Conservation (phyloP, 2,888 invertebrate species). For the Iphiclides podalirius region DNA sequence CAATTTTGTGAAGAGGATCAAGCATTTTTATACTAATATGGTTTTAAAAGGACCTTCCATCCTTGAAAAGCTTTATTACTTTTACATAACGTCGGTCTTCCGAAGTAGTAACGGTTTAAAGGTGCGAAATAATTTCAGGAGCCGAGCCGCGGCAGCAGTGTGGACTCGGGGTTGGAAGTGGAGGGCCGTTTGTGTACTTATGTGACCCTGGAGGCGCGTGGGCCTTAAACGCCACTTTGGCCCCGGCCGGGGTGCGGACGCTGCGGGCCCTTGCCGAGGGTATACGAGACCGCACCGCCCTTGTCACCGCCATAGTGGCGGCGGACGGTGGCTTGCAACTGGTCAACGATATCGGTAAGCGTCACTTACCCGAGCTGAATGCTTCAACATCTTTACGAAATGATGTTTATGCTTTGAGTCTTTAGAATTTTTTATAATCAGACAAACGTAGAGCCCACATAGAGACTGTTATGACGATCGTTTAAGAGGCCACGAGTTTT, state of each 20-base stretch:
- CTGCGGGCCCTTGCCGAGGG: constrained; percentile 59
- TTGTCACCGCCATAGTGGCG: constrained; percentile 58
- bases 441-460: no score
- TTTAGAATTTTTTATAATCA: no score
- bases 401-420: not conserved
- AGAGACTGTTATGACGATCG: no score
- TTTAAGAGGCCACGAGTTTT: no score
- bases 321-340: constrained; percentile 58
- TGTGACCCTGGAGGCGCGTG: constrained; percentile 84
- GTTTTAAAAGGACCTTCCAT: no score
- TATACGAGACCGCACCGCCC: constrained; percentile 52
- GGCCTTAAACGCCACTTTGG: constrained; percentile 83
- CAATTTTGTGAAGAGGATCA: no score
- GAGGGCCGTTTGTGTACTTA: constrained; percentile 81
- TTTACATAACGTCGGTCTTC: no score
- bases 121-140: constrained; percentile 49
- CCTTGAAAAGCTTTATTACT: no score
- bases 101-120: no score
- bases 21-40: no score
- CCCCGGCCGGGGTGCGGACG: constrained; percentile 82
- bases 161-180: constrained; percentile 73
- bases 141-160: constrained; percentile 65
- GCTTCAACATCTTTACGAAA: not conserved
- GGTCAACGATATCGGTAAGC: constrained; percentile 81
- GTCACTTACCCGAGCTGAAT: no score